These are phyloP conservation scores for Helicolenus hilgendorfi DNA, from an alignment of 2,797 vertebrate genomes.

Conservation along the genomic window DNA sequence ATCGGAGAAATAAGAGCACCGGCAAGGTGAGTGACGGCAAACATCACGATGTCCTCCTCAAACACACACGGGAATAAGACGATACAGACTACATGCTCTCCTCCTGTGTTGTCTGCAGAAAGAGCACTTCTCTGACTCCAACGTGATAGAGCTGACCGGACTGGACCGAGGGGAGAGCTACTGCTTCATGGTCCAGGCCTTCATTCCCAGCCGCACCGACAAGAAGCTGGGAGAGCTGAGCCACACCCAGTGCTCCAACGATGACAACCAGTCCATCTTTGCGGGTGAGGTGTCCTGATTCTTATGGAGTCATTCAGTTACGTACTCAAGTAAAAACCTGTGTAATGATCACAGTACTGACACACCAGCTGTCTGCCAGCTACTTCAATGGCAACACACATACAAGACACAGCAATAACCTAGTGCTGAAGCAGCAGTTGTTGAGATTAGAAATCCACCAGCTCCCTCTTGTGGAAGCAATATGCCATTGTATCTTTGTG, in stretches of 20 bases:
- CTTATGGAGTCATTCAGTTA: not conserved
- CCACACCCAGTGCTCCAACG: constrained; percentile 68
- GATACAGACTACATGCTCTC: not conserved
- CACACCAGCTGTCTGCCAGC: not conserved
- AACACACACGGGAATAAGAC: not conserved
- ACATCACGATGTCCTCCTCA: not conserved
- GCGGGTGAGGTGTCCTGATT: constrained; percentile 75
- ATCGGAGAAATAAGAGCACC: constrained; percentile 92
- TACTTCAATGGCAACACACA: not conserved
- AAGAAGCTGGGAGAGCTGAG: constrained; percentile 90
- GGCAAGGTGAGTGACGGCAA: constrained; percentile 90
- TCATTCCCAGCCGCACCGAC: constrained; percentile 78
- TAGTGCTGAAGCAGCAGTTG: not conserved
- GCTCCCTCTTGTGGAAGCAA: not conserved
- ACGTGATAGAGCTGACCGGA: constrained; percentile 74
- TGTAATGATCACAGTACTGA: not conserved
- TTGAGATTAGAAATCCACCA: not conserved
- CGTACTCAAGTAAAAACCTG: not conserved
- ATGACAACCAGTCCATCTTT: constrained; percentile 6
- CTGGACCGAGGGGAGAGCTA: constrained; percentile 92
- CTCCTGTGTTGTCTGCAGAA: constrained; percentile 86
- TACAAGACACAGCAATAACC: not conserved
- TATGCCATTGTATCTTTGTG: not conserved
- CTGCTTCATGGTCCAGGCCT: constrained; percentile 93
- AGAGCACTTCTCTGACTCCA: constrained; percentile 69